phyloP scores from a whole-genome alignment of 53 echinoderm and acorn worm species.

The Mesocentrotus franciscanus region DNA sequence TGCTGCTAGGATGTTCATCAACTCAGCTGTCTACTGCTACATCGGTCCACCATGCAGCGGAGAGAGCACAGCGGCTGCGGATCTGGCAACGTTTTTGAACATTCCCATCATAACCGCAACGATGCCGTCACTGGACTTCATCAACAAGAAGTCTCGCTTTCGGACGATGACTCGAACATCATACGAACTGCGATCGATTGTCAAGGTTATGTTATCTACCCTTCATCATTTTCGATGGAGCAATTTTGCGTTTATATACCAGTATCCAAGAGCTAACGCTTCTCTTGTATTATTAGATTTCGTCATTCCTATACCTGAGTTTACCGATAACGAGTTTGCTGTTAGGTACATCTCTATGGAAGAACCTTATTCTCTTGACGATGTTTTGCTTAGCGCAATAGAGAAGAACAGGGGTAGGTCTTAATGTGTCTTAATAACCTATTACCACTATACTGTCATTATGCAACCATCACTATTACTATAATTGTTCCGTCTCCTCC shows the following conservation, averaged over 20 bases:
- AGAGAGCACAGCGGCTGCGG: constrained; percentile 56
- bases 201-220: background rate
- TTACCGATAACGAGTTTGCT: constrained; percentile 5
- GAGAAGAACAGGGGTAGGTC: constrained; percentile 25
- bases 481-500: background rate
- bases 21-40: constrained; percentile 41
- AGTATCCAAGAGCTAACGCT: background rate
- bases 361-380: background rate
- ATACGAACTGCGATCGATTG: background rate
- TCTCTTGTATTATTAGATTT: constrained; percentile 29
- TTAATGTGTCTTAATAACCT: background rate
- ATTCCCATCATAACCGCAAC: constrained; percentile 68
- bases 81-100: constrained; percentile 74
- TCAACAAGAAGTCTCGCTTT: background rate
- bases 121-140: background rate
- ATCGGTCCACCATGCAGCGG: constrained; percentile 75
- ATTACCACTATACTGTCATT: background rate
- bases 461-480: background rate
- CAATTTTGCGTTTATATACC: constrained; percentile 46
- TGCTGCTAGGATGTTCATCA: constrained; percentile 62
- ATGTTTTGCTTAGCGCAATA: constrained; percentile 13
- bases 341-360: constrained; percentile 9
- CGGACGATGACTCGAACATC: constrained; percentile 41
- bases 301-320: constrained; percentile 13
- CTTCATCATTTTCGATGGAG: constrained; percentile 28